Evolutionary conservation across 2,113 vertebrate species (phyloP), one percentile per base, ranked within the genome.

Genomic region (Rynchops niger): DNA sequence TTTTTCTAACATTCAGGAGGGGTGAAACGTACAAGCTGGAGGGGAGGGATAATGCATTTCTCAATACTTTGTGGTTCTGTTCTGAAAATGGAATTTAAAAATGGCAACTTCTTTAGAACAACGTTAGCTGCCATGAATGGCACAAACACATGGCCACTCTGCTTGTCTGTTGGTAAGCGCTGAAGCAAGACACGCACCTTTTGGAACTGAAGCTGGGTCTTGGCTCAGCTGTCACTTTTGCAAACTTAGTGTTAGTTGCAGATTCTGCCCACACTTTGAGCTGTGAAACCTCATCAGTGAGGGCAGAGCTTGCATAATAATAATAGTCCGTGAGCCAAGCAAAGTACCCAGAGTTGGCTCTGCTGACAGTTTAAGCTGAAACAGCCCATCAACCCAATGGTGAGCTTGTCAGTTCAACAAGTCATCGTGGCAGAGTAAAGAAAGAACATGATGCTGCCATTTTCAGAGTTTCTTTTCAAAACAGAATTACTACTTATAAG

Each of bases 381-480:
- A 62, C 22, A 49, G 66, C 26, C 34, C 43, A 12, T 81, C 74
- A 65, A 1, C 32, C 55, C 16, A 45, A 1, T 23, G 42, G 42
- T 55, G 55, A 26, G 17, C 50, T 52, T 71, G 27, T 90, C 70
- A 85, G 52, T 50, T 76, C 77, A 79, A 36, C 73, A 49, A 67
- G 34, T 82, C 10, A 2, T 27, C 6, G 3, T 11, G 5, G 42
- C 52, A 45, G 9, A 83, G 61, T 40, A 47, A 61, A 58, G 49
- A 36, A n/a, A 67, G 76, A 88, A 84, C 18, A 4, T 1, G 11
- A 56, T 43, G 38, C 38, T 94, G 90, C 66, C 82, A 38, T 80
- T 94, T 86, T 59, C 67, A 89, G 66, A 88, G 42, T 79, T 62
- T 81, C 19, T 87, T 93, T 97, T 82, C 83, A 61, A 72, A 96